Conservation (phyloP, 2,113 vertebrate species). For the Pholis gunnellus region DNA sequence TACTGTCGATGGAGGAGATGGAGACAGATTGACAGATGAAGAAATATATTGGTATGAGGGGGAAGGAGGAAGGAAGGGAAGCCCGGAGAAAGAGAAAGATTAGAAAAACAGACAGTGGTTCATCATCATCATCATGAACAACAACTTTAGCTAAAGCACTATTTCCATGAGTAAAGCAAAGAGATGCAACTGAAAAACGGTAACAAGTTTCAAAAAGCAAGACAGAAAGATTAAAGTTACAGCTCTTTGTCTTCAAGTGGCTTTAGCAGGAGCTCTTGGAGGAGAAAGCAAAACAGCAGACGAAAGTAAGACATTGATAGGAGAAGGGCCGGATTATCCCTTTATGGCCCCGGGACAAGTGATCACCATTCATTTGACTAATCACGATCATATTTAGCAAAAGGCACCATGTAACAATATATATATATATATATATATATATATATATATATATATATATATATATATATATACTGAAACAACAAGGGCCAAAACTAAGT, state of each 20-base stretch:
- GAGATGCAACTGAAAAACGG: background rate
- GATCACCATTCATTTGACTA: background rate
- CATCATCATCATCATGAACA: background rate
- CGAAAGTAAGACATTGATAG: background rate
- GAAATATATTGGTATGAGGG: background rate
- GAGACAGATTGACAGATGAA: background rate
- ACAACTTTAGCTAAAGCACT: background rate
- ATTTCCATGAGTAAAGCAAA: constrained; percentile 1
- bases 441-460: no score
- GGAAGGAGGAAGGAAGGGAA: background rate
- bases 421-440: no score
- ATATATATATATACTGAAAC: background rate
- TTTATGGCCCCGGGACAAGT: background rate
- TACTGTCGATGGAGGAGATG: constrained; percentile 81
- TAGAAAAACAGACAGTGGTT: background rate
- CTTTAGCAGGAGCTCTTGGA: background rate
- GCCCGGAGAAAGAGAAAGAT: background rate
- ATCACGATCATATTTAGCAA: background rate
- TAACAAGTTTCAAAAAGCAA: background rate
- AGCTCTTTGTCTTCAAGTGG: background rate
- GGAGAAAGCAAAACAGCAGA: background rate
- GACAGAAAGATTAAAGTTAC: background rate
- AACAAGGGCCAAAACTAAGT: background rate
- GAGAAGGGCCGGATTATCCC: constrained; percentile 1
- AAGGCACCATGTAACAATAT: background rate